These are phyloP conservation scores for Petrocephalus schoutedeni DNA, from an alignment of 2,797 vertebrate genomes.

Conservation along the genomic window DNA sequence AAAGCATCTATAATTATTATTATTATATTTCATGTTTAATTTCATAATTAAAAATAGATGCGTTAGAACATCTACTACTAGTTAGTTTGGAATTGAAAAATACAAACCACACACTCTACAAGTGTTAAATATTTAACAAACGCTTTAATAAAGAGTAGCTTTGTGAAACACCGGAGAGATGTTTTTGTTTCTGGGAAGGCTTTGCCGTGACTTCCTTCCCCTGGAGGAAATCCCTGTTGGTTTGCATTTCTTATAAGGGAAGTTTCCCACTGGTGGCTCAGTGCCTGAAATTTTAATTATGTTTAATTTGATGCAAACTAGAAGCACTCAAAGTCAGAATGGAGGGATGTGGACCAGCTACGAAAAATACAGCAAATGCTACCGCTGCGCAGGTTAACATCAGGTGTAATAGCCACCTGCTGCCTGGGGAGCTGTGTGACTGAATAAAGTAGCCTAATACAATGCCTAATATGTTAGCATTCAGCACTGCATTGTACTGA, in stretches of 20 bases:
- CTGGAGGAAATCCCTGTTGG: conserved; percentile 9
- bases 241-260: conserved; percentile 6
- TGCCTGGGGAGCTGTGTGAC: not conserved
- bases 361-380: not conserved
- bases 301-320: conserved; percentile 8
- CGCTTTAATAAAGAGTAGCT: not conserved
- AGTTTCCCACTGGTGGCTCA: conserved; percentile 8
- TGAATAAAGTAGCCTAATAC: not conserved
- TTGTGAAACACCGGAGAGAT: not conserved
- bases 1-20: too few relatives aligned
- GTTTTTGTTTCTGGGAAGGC: not conserved
- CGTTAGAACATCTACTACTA: not conserved
- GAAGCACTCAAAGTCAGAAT: not conserved
- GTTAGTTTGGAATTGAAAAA: not conserved
- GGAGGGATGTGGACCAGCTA: not conserved
- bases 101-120: not conserved
- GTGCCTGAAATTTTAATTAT: conserved; percentile 6
- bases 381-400: not conserved
- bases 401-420: not conserved
- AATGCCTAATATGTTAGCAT: not conserved
- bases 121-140: conserved; percentile 11
- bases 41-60: not conserved
- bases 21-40: not conserved
- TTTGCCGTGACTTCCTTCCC: not conserved
- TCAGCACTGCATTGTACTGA: not conserved